phyloP scores from a whole-genome alignment of 2,888 invertebrate species.

The Lepetodrilus schrolli region DNA sequence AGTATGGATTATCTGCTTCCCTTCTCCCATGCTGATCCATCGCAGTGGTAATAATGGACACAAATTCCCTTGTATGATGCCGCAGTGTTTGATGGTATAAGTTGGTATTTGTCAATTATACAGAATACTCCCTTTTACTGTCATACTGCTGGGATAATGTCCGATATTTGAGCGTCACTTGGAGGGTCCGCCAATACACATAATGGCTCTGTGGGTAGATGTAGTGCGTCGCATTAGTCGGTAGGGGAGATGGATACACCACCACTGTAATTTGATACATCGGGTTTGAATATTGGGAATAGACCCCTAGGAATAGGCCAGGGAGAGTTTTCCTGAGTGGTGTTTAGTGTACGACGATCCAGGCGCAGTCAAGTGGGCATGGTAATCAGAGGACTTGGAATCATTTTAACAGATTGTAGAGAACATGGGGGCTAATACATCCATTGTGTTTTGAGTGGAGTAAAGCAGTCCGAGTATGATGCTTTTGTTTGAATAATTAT shows the following conservation, averaged over 20 bases:
- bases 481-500: no score
- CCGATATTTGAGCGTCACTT: neutral
- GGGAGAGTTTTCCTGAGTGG: no score
- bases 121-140: neutral
- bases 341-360: no score
- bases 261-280: neutral
- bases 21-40: neutral
- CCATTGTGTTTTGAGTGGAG: no score
- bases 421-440: no score
- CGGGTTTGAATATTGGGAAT: neutral
- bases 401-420: no score
- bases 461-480: neutral
- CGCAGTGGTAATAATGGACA: conserved; percentile 10
- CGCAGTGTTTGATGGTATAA: neutral
- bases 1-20: no score
- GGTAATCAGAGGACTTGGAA: no score
- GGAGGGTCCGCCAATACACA: neutral
- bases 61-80: neutral
- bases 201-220: neutral
- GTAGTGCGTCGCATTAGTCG: neutral
- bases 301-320: neutral
- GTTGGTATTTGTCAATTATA: neutral
- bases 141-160: neutral
- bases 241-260: neutral
- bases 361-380: no score